Evolutionary conservation across 2,888 invertebrate genomes (phyloP), one percentile per base, ranked within the genome.

Genomic region (Cyclophora punctaria): DNA sequence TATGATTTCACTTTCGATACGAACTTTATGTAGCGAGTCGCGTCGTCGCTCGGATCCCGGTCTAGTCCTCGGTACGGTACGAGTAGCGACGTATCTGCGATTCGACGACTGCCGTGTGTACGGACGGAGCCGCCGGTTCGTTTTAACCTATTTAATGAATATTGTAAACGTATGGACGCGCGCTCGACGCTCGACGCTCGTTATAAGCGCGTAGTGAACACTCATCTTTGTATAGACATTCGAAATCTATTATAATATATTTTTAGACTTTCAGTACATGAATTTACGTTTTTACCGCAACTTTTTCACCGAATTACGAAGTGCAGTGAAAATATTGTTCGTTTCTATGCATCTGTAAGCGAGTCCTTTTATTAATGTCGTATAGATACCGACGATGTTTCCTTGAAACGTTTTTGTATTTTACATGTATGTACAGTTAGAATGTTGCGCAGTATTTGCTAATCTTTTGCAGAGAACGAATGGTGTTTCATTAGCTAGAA

Each of bases 231-330:
- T 86, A 86, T 86, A 85, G 87, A 87, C 86, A 79, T 86, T 85
- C 82, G 79, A 84, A 84, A 85, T 85, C 83, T 85, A 83, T 83
- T 84, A 85, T 84, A 83, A 84, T 86, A 85, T 87, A 86, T 85
- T 86, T 86, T 86, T 84, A 85, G 85, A 86, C 74, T 83, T 85
- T 85, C 85, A 80, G 80, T 86, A 85, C 79, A 84, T 85, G 83
- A 71, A 82, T 75, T 86, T 85, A 85, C 78, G 83, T 86, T 86
- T 83, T 78, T 80, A 80, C 78, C 73, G 83, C 84, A 75, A 84
- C 72, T 83, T 85, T 83, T 84, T 85, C 85, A 85, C 81, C 78
- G 75, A 75, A 78, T 80, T 77, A 80, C 73, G 75, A 77, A 79
- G 77, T 66, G 78, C 81, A 80, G 82, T 81, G 83, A 80, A 69